These are phyloP conservation scores for Cheilosia scutellata DNA, from an alignment of 2,888 invertebrate genomes.

Conservation along the genomic window DNA sequence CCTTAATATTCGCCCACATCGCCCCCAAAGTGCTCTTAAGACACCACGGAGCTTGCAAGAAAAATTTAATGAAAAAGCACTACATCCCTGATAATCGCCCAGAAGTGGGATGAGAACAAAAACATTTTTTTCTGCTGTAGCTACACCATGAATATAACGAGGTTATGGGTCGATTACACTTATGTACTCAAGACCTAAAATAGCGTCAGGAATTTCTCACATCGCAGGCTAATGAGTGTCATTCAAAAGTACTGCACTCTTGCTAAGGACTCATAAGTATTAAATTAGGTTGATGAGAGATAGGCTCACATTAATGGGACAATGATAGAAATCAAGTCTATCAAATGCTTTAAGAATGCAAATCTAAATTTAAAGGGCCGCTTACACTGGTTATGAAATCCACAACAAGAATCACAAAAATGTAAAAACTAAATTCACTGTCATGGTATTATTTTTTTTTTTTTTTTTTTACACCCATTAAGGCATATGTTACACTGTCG, in stretches of 20 bases:
- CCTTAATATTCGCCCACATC: not conserved
- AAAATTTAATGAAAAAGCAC: not conserved
- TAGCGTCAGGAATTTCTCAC: slow-evolving; percentile 1
- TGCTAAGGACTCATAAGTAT: not conserved
- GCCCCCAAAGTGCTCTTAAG: slow-evolving; percentile 1
- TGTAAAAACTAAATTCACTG: too few species aligned
- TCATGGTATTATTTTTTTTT: not conserved
- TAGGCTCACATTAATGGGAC: slow-evolving; percentile 6
- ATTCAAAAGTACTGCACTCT: not conserved
- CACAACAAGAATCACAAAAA: too few species aligned
- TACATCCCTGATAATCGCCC: slow-evolving; percentile 11
- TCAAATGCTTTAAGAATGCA: not conserved
- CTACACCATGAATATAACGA: slow-evolving; percentile 6
- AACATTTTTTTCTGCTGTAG: not conserved
- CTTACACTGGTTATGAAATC: not conserved
- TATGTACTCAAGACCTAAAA: not conserved
- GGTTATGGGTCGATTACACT: slow-evolving; percentile 30
- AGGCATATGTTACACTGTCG: not conserved
- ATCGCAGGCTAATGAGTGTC: not conserved
- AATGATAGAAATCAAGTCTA: not conserved
- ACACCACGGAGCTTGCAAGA: not conserved
- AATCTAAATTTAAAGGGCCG: not conserved
- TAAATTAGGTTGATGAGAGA: slow-evolving; percentile 14
- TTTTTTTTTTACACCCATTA: not conserved
- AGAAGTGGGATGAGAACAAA: not conserved